Percentiles rank a stretch among this genome's conserved stretches.
Evolutionary conservation across 2,113 vertebrate species (phyloP).

Genomic region (Rattus rattus): DNA sequence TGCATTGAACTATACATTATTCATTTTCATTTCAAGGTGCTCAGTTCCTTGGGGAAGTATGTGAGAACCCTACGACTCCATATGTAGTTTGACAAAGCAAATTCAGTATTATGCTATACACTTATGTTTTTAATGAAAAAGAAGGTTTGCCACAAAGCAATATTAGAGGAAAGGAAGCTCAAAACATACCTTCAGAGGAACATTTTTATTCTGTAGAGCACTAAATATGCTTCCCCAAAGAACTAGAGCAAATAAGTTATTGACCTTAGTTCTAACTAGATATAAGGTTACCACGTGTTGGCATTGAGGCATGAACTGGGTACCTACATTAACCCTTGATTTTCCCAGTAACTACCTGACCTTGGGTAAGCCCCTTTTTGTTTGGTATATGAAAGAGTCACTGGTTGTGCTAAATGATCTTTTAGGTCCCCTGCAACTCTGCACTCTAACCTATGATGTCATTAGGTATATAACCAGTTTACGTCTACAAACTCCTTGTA

Average conservation of each 20-base stretch:
- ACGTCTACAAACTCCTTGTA: not conserved
- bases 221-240: not conserved
- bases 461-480: not conserved
- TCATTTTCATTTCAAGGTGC: not conserved
- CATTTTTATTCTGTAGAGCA: conserved; percentile 20
- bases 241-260: conserved; percentile 6
- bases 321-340: conserved; percentile 12
- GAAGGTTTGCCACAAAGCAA: not conserved
- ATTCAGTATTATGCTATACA: not conserved
- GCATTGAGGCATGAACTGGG: not conserved
- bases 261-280: conserved; percentile 13
- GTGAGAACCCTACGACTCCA: not conserved
- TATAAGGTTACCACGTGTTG: not conserved
- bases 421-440: not conserved
- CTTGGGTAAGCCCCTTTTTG: not conserved
- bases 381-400: conserved; percentile 1
- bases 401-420: conserved; percentile 1
- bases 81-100: not conserved
- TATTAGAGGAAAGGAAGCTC: conserved; percentile 27
- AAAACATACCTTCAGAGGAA: conserved; percentile 34
- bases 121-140: conserved; percentile 14
- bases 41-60: not conserved
- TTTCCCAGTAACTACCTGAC: not conserved
- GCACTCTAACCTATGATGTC: conserved; percentile 23
- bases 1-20: not conserved